Percentiles rank a stretch among this genome's conserved stretches.
These are phyloP conservation scores for Chironomus striatipennis DNA, from an alignment of 1,140 invertebrate genomes.

Conservation along the genomic window DNA sequence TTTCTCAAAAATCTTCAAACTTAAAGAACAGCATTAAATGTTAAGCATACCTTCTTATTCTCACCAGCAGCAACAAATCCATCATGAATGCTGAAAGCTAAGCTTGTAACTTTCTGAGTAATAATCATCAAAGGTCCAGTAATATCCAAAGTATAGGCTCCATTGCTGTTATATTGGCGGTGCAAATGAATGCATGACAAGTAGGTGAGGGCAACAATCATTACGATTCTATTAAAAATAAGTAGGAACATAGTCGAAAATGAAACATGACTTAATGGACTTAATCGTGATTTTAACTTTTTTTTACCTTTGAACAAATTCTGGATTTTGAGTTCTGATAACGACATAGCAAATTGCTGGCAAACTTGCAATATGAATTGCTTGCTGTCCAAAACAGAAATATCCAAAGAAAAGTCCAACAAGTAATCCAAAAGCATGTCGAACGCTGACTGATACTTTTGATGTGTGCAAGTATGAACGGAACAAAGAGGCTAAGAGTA, in stretches of 20 bases:
- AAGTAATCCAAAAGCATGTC: slow-evolving; percentile 65
- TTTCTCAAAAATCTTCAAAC: too few relatives aligned
- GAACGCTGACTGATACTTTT: slow-evolving; percentile 52
- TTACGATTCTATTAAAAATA: slow-evolving; percentile 53
- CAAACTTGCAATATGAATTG: slow-evolving; percentile 64
- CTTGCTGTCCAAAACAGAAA: slow-evolving; percentile 83
- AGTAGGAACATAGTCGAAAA: background rate
- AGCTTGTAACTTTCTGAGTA: slow-evolving; percentile 86
- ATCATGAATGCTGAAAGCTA: slow-evolving; percentile 89
- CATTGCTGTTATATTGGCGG: slow-evolving; percentile 79
- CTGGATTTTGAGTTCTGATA: slow-evolving; percentile 51
- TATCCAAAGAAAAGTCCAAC: slow-evolving; percentile 69
- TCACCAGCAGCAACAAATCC: slow-evolving; percentile 51
- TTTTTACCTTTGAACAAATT: slow-evolving; percentile 54
- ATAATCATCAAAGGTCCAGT: slow-evolving; percentile 96
- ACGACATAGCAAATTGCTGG: slow-evolving; percentile 66
- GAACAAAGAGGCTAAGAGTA: slow-evolving; percentile 64
- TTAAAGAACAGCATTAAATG: too few relatives aligned
- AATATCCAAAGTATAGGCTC: slow-evolving; percentile 82
- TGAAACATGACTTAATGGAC: slow-evolving; percentile 25
- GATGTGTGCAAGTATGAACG: slow-evolving; percentile 58
- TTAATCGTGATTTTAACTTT: background rate
- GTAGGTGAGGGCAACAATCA: slow-evolving; percentile 69
- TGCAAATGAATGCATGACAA: slow-evolving; percentile 78
- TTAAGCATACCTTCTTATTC: slow-evolving; percentile 46